Percentiles rank a stretch among this genome's conserved stretches.
These are phyloP conservation scores for Philonicus albiceps DNA, from an alignment of 2,888 invertebrate genomes.

Conservation along the genomic window DNA sequence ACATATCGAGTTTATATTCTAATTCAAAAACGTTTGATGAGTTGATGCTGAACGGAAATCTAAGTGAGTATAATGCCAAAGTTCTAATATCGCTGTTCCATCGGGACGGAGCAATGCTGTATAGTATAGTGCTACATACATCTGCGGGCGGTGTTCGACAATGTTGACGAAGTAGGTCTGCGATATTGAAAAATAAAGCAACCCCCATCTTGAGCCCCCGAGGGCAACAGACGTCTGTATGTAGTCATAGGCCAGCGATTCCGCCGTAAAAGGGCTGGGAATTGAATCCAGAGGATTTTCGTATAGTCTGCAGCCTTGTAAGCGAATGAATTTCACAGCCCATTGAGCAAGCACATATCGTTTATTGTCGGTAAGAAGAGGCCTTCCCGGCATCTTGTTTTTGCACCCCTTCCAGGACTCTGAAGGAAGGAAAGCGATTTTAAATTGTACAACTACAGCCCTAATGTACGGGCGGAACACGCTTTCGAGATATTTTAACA, in stretches of 20 bases:
- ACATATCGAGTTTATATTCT: neutral
- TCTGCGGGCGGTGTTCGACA: neutral
- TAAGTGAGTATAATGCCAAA: neutral
- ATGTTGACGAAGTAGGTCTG: neutral
- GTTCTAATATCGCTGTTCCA: neutral
- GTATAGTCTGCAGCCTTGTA: neutral
- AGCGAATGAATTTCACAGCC: slow-evolving; percentile 6
- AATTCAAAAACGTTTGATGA: neutral
- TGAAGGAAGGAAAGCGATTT: neutral
- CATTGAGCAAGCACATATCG: slow-evolving; percentile 6
- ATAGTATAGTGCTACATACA: neutral
- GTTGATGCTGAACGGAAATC: neutral
- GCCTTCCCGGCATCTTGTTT: neutral
- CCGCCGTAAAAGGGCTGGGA: neutral
- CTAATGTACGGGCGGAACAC: neutral
- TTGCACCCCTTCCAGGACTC: neutral
- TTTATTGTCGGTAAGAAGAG: neutral
- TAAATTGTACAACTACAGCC: neutral
- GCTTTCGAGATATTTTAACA: neutral
- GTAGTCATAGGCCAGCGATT: neutral
- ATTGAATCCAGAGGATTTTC: neutral
- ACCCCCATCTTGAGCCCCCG: neutral
- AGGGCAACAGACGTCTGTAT: neutral
- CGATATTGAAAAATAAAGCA: neutral
- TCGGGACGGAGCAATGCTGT: neutral